Evolutionary conservation across 1,140 invertebrate species (phyloP).

Genomic region (Euura saliciscinereae): DNA sequence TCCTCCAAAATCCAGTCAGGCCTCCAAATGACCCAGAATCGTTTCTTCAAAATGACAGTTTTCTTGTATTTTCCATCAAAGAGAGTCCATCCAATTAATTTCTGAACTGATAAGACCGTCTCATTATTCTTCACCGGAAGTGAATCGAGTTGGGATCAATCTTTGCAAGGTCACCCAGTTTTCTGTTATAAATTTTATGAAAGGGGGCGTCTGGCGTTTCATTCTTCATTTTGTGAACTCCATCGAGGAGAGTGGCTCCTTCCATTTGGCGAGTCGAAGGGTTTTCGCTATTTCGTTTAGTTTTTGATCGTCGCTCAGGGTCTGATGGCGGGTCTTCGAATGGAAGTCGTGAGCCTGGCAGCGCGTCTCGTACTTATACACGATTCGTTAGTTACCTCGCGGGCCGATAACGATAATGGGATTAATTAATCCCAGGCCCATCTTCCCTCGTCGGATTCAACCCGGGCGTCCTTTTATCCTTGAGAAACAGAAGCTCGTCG

Average conservation of each 20-base stretch:
- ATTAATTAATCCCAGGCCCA: constrained; percentile 8
- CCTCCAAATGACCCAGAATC: too few relatives aligned
- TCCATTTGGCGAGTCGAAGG: not conserved
- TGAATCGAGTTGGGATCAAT: too few relatives aligned
- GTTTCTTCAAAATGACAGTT: too few relatives aligned
- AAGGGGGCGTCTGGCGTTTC: not conserved
- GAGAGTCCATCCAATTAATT: too few relatives aligned
- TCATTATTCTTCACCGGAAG: too few relatives aligned
- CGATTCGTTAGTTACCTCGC: not conserved
- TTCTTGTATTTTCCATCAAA: too few relatives aligned
- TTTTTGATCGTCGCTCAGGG: not conserved
- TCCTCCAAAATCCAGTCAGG: too few relatives aligned
- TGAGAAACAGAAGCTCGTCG: not conserved
- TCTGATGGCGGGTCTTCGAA: not conserved
- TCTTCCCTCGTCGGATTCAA: not conserved
- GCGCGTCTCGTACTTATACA: too few relatives aligned
- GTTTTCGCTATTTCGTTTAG: not conserved
- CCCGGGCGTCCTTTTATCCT: not conserved
- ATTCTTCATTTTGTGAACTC: constrained; percentile 7
- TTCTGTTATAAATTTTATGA: not conserved
- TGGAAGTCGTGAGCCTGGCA: too few relatives aligned
- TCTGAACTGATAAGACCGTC: too few relatives aligned
- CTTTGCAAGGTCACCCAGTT: too few relatives aligned
- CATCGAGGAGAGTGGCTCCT: constrained; percentile 1
- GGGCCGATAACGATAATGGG: constrained; percentile 6